Percentiles rank a stretch among this genome's conserved stretches.
These are phyloP conservation scores for Momotus momota DNA, from an alignment of 2,797 vertebrate genomes.

Conservation along the genomic window DNA sequence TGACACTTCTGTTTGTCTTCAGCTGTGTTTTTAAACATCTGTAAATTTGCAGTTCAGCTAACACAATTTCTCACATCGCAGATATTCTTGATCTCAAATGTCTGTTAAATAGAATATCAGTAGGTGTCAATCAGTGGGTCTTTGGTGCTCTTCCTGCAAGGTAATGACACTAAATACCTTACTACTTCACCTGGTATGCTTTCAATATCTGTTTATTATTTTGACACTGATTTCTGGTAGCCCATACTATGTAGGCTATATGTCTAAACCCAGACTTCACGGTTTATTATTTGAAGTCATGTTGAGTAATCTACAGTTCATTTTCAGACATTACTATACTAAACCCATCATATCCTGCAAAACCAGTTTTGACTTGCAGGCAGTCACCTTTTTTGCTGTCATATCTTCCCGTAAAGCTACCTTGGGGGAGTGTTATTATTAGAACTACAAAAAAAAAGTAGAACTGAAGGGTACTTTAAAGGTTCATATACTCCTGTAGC, in stretches of 20 bases:
- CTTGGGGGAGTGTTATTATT: neutral
- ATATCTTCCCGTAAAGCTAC: neutral
- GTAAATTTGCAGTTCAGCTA: neutral
- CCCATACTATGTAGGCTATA: neutral
- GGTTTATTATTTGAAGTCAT: neutral
- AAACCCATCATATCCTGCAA: neutral
- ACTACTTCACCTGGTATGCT: neutral
- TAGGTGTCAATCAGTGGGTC: neutral
- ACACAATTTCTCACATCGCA: neutral
- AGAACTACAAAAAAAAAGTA: neutral
- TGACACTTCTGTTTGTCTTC: neutral
- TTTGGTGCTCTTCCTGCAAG: neutral
- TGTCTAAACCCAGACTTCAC: neutral
- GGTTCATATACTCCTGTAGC: neutral
- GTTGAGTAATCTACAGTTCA: neutral
- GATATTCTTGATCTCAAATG: neutral
- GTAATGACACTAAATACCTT: neutral
- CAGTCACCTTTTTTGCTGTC: neutral
- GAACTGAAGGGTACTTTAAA: neutral
- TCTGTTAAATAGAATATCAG: constrained; percentile 12
- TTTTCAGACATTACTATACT: neutral
- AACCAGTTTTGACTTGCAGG: neutral
- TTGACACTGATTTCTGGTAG: neutral
- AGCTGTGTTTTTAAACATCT: neutral
- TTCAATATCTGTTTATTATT: neutral